These are phyloP conservation scores for Heterohyrax brucei DNA, from an alignment of 2,797 vertebrate species.

Conservation along the genomic window DNA sequence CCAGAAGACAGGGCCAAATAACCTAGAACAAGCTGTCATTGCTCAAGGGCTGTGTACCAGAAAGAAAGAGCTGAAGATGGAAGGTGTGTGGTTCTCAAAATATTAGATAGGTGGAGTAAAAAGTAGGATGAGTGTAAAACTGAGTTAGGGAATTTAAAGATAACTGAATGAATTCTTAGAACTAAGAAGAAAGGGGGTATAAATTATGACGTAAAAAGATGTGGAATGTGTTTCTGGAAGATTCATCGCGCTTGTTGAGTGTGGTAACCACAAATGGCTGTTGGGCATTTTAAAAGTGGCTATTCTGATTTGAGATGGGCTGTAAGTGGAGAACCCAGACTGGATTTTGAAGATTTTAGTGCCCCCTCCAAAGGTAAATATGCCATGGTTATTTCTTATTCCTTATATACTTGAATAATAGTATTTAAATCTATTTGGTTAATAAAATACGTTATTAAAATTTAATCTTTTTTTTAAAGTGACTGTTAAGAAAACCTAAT, in stretches of 20 bases:
- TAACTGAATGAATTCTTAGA: not conserved
- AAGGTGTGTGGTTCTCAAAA: not conserved
- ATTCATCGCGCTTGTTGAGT: not conserved
- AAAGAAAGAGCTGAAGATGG: not conserved
- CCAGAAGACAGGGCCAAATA: not conserved
- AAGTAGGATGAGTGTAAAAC: not conserved
- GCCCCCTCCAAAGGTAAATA: no score
- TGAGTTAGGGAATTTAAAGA: not conserved
- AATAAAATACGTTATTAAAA: not conserved
- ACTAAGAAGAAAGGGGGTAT: slow-evolving; percentile 12
- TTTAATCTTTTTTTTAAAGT: not conserved
- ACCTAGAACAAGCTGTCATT: not conserved
- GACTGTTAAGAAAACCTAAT: not conserved
- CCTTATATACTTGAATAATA: not conserved
- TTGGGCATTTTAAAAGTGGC: not conserved
- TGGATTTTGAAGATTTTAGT: not conserved
- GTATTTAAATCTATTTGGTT: not conserved
- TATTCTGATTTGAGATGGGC: not conserved
- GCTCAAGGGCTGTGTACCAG: not conserved
- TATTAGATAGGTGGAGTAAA: not conserved
- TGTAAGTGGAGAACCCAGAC: not conserved
- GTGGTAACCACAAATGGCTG: not conserved
- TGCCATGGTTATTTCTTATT: not conserved
- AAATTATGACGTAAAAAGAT: not conserved
- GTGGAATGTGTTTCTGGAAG: not conserved